Conservation (phyloP, 2,797 vertebrate species). For the Syndactyla subalaris region DNA sequence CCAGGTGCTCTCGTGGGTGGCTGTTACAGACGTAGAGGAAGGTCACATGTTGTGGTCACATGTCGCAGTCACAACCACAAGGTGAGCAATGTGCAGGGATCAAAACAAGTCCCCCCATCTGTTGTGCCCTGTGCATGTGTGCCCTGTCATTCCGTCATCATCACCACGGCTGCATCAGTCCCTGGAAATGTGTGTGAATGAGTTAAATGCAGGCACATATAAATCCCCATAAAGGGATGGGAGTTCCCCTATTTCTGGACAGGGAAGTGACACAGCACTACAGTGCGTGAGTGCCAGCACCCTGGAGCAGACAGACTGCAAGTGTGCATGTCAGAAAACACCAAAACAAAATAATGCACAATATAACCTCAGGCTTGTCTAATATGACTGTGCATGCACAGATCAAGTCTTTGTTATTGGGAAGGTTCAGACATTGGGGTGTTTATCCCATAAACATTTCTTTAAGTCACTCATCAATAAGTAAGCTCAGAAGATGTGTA, state of each 20-base stretch:
- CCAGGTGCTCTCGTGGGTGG: neutral
- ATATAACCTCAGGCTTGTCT: neutral
- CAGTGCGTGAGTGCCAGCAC: neutral
- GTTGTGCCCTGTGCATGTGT: neutral
- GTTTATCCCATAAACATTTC: neutral
- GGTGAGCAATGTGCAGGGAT: neutral
- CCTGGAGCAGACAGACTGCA: neutral
- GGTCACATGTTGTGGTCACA: neutral
- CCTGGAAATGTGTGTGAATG: neutral
- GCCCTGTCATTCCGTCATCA: neutral
- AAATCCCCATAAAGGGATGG: neutral
- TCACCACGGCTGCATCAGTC: neutral
- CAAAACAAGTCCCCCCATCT: neutral
- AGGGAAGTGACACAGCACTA: neutral
- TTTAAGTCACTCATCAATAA: neutral
- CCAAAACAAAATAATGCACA: neutral
- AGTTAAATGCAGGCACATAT: neutral
- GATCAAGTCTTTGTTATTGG: neutral
- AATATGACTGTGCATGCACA: neutral
- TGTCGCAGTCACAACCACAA: neutral
- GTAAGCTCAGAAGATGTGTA: neutral
- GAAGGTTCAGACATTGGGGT: neutral
- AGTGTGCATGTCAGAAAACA: neutral
- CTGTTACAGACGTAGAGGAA: accelerated
- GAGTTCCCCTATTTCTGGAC: neutral